Evolutionary conservation across 2,888 invertebrate genomes (phyloP), one percentile per base, ranked within the genome.

Genomic region (Venustoraphidia nigricollis): DNA sequence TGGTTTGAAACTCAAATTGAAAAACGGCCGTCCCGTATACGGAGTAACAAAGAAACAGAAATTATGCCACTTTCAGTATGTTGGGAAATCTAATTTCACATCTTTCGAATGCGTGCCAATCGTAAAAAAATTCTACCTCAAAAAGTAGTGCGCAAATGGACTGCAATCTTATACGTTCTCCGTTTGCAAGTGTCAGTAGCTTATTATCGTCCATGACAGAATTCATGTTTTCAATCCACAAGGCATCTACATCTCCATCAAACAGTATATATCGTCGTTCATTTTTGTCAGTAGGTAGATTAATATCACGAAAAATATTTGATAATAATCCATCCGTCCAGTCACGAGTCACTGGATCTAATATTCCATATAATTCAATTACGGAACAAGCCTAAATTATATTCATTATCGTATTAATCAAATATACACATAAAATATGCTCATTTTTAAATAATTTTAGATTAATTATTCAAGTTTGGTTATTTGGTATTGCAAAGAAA

Each of bases 211-310:
- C 94, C 93, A 94, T 93, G 2, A 94, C 92, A 0, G 92, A 91
- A 69, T 93, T 94, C 91, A 94, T 93, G 68, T 93, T 94, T 67
- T 94, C 94, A 54, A 94, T 90, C 93, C 93, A 94, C 39, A 92
- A 71, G 1, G 93, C 88, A 69, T 94, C 93, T 3, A 94, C 91
- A 62, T 93, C 92, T 3, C 94, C 94, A 62, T 94, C 94, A 67
- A 92, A 93, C 43, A 93, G 70, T 43, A 92, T 88, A 63, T 89
- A 92, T 50, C 81, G 79, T 47, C 79, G 75, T 62, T 91, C 90
- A 53, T 80, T 71, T 58, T 73, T 79, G 13, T 83, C 83, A 4
- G 77, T 68, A 1, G 81, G 86, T 68, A 77, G 83, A 68, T 93
- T 93, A 67, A 92, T 84, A 62, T 91, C 90, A 43, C 93, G 76